These are phyloP conservation scores for Chydorus sphaericus DNA, from an alignment of 2,888 invertebrate species.

Conservation along the genomic window DNA sequence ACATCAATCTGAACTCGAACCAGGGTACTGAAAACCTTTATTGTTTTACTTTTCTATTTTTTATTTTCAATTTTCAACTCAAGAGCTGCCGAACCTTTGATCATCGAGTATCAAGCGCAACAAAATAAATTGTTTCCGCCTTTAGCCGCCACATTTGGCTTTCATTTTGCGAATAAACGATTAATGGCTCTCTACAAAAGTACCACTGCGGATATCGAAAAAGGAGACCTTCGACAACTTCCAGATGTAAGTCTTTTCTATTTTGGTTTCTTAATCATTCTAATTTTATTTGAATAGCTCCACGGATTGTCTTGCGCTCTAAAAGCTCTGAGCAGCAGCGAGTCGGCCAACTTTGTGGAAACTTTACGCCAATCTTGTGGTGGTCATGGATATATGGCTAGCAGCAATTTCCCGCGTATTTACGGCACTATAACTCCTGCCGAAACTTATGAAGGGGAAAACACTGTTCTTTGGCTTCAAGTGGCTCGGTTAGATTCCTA, in stretches of 20 bases:
- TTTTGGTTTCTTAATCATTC: conserved; percentile 9
- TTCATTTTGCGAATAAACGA: conserved; percentile 55
- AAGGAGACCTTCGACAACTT: conserved; percentile 62
- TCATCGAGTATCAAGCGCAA: conserved; percentile 85
- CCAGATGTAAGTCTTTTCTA: conserved; percentile 49
- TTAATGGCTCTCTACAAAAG: conserved; percentile 76
- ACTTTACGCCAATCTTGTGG: conserved; percentile 78
- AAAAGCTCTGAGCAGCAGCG: conserved; percentile 70
- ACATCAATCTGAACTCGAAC: conserved; percentile 70
- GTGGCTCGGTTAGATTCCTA: conserved; percentile 47
- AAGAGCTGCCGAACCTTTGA: conserved; percentile 73
- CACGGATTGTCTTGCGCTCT: conserved; percentile 84
- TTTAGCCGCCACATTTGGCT: conserved; percentile 65
- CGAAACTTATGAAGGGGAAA: conserved; percentile 86
- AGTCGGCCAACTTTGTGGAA: conserved; percentile 62
- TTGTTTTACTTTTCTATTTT: neutral
- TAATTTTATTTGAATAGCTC: conserved; percentile 35
- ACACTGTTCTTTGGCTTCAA: conserved; percentile 82
- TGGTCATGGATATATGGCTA: conserved; percentile 89
- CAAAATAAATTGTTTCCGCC: conserved; percentile 81
- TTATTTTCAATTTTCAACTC: no score
- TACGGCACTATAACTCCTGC: neutral
- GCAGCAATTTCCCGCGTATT: conserved; percentile 2
- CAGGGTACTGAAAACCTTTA: conserved; percentile 44
- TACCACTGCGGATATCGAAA: conserved; percentile 61